phyloP scores from a whole-genome alignment of 2,797 vertebrate species.

The Meda fulgida region DNA sequence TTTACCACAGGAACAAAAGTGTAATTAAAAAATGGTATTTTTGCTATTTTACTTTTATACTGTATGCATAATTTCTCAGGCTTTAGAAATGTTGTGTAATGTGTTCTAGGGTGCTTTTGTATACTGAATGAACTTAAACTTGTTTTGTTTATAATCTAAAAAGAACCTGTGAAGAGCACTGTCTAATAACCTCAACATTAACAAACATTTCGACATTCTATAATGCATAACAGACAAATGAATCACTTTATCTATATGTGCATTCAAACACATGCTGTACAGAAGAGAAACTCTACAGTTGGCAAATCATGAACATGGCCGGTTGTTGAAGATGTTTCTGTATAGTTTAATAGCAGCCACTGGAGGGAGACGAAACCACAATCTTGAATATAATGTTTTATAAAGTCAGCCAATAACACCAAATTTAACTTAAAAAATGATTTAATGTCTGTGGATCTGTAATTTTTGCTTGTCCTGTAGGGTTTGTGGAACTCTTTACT shows the following conservation, averaged over 20 bases:
- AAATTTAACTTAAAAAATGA: conserved; percentile 7
- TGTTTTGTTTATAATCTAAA: neutral
- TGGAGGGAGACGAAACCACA: conserved; percentile 53
- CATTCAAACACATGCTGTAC: neutral
- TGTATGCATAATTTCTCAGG: neutral
- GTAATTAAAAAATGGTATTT: neutral
- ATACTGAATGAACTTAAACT: neutral
- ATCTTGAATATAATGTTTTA: conserved; percentile 10
- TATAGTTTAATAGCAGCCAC: conserved; percentile 44
- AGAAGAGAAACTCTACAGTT: neutral
- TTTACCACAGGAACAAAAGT: neutral
- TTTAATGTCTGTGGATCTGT: no score
- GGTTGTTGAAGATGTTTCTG: neutral
- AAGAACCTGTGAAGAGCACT: neutral
- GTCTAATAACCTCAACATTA: neutral
- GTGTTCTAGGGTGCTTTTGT: neutral
- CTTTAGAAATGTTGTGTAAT: neutral
- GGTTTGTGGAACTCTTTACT: neutral
- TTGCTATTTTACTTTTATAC: neutral
- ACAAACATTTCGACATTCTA: neutral
- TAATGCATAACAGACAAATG: neutral
- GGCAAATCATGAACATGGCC: neutral
- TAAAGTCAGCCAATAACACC: neutral
- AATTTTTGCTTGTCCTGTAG: neutral
- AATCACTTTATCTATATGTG: neutral